phyloP scores from a whole-genome alignment of 2,888 invertebrate genomes.

The Drosophila neonasuta region DNA sequence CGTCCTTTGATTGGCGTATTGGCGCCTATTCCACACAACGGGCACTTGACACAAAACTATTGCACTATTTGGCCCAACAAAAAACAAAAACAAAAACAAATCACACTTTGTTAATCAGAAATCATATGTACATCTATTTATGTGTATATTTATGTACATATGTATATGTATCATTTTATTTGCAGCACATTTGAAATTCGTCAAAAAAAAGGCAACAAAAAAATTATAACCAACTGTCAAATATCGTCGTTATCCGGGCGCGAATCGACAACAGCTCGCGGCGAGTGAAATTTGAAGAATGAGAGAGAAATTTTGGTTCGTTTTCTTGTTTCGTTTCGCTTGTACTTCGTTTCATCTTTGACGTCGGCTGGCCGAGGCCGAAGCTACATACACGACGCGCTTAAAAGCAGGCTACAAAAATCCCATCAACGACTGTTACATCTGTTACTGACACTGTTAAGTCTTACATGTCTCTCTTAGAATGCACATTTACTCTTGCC shows the following conservation, averaged over 20 bases:
- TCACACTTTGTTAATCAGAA: constrained; percentile 14
- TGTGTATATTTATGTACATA: constrained; percentile 5
- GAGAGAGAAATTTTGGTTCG: constrained; percentile 55
- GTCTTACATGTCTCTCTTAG: background rate
- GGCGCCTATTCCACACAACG: constrained; percentile 45
- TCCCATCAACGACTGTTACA: constrained; percentile 21
- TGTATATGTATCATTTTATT: constrained; percentile 12
- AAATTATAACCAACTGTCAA: constrained; percentile 43
- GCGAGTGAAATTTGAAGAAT: constrained; percentile 61
- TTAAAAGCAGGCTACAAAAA: constrained; percentile 45
- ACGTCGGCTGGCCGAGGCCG: constrained; percentile 34
- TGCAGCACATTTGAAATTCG: constrained; percentile 32
- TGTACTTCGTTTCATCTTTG: constrained; percentile 47
- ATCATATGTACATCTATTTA: constrained; percentile 12
- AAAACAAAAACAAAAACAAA: no score
- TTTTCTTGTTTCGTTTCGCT: constrained; percentile 57
- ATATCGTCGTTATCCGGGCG: constrained; percentile 63
- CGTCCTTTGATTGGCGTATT: constrained; percentile 40
- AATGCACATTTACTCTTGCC: background rate
- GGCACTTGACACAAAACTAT: no score
- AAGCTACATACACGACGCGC: constrained; percentile 27
- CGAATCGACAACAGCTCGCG: constrained; percentile 65
- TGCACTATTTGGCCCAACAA: no score
- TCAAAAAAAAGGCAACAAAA: constrained; percentile 52
- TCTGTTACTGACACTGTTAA: constrained; percentile 21